These are phyloP conservation scores for Simalia tracyae DNA, from an alignment of 2,797 vertebrate genomes.

Conservation along the genomic window DNA sequence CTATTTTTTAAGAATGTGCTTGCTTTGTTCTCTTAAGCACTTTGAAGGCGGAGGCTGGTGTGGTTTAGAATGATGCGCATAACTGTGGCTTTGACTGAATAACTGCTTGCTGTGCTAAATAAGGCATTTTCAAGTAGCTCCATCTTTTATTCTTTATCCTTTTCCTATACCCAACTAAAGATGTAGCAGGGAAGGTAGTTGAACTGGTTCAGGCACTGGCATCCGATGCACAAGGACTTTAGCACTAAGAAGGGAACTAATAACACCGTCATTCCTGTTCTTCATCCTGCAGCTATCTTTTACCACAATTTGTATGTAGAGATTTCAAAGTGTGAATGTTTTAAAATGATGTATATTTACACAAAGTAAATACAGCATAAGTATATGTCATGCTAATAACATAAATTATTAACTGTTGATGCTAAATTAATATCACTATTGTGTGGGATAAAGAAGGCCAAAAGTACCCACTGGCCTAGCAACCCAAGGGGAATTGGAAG, in stretches of 20 bases:
- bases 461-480: neutral
- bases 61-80: constrained; percentile 45
- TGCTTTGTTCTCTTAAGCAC: constrained; percentile 32
- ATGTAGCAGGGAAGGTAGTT: constrained; percentile 30
- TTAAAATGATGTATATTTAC: neutral
- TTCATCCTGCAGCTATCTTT: constrained; percentile 12
- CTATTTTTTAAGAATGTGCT: constrained; percentile 44
- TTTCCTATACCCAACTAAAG: constrained; percentile 36
- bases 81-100: constrained; percentile 58
- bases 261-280: constrained; percentile 5
- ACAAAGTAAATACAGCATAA: neutral
- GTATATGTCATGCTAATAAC: neutral
- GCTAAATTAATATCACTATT: neutral
- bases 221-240: constrained; percentile 18
- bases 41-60: constrained; percentile 39
- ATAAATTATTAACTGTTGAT: neutral
- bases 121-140: constrained; percentile 36
- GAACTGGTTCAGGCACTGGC: constrained; percentile 23
- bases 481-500: neutral
- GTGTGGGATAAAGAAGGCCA: neutral
- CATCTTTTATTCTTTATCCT: constrained; percentile 51
- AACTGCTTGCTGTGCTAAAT: constrained; percentile 47
- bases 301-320: constrained; percentile 31
- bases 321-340: neutral
- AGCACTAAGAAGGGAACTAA: neutral